These are phyloP conservation scores for Pardalotus punctatus DNA, from an alignment of 2,113 vertebrate genomes.

Conservation along the genomic window DNA sequence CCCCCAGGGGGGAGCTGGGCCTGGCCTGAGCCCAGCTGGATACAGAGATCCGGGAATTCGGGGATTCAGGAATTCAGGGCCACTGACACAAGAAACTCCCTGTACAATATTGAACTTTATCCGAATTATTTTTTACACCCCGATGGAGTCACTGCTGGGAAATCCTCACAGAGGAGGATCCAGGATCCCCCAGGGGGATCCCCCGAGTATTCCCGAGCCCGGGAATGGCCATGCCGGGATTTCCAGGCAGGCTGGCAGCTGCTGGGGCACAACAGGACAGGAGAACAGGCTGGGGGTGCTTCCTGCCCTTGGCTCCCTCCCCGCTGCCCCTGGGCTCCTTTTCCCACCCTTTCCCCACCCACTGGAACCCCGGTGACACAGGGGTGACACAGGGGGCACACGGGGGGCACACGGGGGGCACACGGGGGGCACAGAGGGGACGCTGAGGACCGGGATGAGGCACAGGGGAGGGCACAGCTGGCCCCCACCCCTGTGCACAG, in stretches of 20 bases:
- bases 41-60: neutral
- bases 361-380: fast-evolving
- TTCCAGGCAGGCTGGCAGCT: neutral
- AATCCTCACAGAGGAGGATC: neutral
- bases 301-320: neutral
- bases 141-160: neutral
- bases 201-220: neutral
- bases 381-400: neutral
- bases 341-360: neutral
- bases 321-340: neutral
- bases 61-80: neutral
- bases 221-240: neutral
- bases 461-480: too few relatives aligned
- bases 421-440: too few relatives aligned
- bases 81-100: neutral
- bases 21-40: neutral
- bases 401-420: too few relatives aligned
- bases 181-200: neutral
- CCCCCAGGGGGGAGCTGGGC: neutral
- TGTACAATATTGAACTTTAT: neutral
- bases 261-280: neutral
- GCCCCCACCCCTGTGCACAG: neutral
- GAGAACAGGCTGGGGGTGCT: neutral
- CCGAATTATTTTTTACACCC: neutral
- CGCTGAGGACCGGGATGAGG: neutral